Evolutionary conservation across 2,888 invertebrate genomes (phyloP), one percentile per base, ranked within the genome.

Genomic region (Sphaeridia pumilis): DNA sequence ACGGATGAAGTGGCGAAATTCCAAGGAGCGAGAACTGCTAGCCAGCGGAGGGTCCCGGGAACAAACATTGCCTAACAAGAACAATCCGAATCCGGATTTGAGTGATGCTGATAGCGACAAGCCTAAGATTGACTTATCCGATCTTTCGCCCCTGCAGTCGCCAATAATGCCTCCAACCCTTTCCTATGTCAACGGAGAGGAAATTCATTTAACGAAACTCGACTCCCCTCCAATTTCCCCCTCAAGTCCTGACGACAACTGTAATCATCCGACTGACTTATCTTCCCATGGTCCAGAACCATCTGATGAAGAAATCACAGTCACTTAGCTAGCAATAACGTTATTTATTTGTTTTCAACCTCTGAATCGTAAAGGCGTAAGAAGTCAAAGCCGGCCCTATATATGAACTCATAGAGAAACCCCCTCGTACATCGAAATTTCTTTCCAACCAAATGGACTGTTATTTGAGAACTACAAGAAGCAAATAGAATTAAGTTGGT

Each of bases 1-100:
- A 0, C 83, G 95, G 52, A 97, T 97, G 95, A 97, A 92, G 72
- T 95, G 95, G 95, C 79, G 97, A 49, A 97, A 97, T 73, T 92
- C 90, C 3, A 95, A 95, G 73, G 95, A 95, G 71, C 78, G 94
- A 28, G 94, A 95, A 71, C 78, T 94, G 0, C 74, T 95, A 24
- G 93, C 94, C 0, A 84, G 83, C 21, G 94, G 94, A 0, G 94
- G 94, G 2, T 88, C 90, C 5, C 78, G 94, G 26, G 94, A 94
- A 68, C 92, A 93, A 71, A 94, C 94, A 0, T 74, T 95, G 24
- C 94, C 94, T 0, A 94, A 90, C 71, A 94, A 94, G 70, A 65
- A 65, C 55, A 65, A 65, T 61, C 63, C 64, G 20, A 57, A 61
- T 49, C 63, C 63, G 25, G 65, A 64, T 53, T 50, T 58, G 35